phyloP scores from a whole-genome alignment of 2,113 vertebrate species.

The Delphinus delphis region DNA sequence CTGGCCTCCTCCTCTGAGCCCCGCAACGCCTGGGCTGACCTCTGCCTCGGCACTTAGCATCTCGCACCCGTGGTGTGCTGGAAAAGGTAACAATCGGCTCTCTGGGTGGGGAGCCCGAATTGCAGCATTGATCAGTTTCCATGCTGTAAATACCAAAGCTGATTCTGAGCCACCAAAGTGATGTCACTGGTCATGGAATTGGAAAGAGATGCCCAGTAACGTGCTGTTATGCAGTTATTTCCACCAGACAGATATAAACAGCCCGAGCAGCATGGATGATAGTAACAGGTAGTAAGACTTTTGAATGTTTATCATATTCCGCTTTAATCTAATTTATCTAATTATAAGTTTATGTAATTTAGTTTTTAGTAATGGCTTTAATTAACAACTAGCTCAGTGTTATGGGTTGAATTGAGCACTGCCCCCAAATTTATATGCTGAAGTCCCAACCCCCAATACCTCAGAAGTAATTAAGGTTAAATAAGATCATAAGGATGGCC shows the following conservation, averaged over 20 bases:
- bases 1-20: neutral
- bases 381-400: neutral
- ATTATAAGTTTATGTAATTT: neutral
- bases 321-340: neutral
- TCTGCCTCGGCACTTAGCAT: fast-evolving
- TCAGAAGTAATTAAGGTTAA: neutral
- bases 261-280: neutral
- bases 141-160: neutral
- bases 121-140: neutral
- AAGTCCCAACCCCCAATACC: neutral
- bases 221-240: fast-evolving
- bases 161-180: neutral
- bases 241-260: fast-evolving
- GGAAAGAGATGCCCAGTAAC: neutral
- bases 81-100: neutral
- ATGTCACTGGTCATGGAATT: no score
- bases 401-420: neutral
- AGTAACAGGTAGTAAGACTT: neutral
- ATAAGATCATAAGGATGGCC: neutral
- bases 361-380: neutral
- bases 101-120: no score
- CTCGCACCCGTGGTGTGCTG: no score
- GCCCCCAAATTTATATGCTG: neutral
- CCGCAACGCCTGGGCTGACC: neutral
- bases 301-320: neutral